Percentiles rank a stretch among this genome's conserved stretches.
These are phyloP conservation scores for Calliopum simillimum DNA, from an alignment of 2,888 invertebrate species.

Conservation along the genomic window DNA sequence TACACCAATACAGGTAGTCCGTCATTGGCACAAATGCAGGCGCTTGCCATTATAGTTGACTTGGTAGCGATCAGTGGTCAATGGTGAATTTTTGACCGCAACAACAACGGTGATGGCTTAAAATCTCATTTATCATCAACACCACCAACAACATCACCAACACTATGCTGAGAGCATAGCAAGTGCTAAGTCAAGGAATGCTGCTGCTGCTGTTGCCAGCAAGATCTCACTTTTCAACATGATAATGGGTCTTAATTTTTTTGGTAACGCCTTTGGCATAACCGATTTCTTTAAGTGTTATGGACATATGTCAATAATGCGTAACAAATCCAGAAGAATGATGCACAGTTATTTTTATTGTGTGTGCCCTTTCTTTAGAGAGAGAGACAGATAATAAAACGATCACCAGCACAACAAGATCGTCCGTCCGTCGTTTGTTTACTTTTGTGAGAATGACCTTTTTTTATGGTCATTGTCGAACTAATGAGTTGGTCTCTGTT, in stretches of 20 bases:
- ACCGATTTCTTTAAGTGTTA: not conserved
- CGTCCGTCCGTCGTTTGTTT: not conserved
- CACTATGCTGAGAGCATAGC: not conserved
- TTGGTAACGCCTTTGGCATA: constrained; percentile 16
- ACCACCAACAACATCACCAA: too few species aligned
- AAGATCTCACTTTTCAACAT: constrained; percentile 7
- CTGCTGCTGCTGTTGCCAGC: not conserved
- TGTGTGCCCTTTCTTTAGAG: not conserved
- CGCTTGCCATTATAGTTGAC: not conserved
- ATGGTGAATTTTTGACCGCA: not conserved
- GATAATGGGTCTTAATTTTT: not conserved
- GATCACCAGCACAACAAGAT: constrained; percentile 6
- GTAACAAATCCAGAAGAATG: not conserved
- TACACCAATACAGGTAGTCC: constrained; percentile 27
- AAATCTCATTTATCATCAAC: constrained; percentile 29
- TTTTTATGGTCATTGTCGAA: not conserved
- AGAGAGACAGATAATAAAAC: constrained; percentile 6
- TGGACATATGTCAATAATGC: not conserved
- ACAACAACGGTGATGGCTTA: not conserved
- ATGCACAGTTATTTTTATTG: not conserved
- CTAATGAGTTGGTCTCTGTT: not conserved
- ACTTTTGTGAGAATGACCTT: not conserved
- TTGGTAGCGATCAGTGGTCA: not conserved
- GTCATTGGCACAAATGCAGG: not conserved
- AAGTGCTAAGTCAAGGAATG: too few species aligned